Evolutionary conservation across 2,888 invertebrate genomes (phyloP), one percentile per base, ranked within the genome.

Genomic region (Celastrina argiolus): DNA sequence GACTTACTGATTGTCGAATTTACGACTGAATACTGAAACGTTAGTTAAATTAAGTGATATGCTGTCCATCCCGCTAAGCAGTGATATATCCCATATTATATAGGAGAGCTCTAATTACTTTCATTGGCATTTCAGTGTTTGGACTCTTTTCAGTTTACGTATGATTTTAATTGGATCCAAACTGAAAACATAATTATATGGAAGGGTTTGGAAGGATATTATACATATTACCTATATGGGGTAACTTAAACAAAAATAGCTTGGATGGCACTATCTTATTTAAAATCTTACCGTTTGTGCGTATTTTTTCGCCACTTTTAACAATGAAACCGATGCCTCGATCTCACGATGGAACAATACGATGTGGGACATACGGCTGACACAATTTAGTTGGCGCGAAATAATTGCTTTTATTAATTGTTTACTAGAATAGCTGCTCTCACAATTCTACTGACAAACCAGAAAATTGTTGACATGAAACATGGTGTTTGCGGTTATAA

Each of bases 341-440:
- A 79, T 89, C 89, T 80, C 90, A 89, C 90, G 88, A 74, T 75
- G 74, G 73, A 76, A 90, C 90, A 90, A 90, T 90, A 76, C 84
- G 78, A 88, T 86, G 88, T 90, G 85, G 89, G 85, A 83, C 87
- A 88, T 83, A 83, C 83, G 83, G 81, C 86, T 88, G 89, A 88
- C 89, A 91, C 88, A 85, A 88, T 88, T 90, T 81, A 84, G 85
- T 88, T 87, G 84, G 82, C 81, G 80, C 82, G 81, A 84, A 86
- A 82, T 76, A 78, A 81, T 76, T 73, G 71, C 72, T 74, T 81
- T 79, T 68, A 75, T 81, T 79, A 76, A 79, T 78, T 79, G 76
- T 80, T 76, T 75, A 76, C 72, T 75, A 79, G 78, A 77, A 75
- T 76, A 75, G 74, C 69, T 78, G 79, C 74, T 87, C 83, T 78